phyloP scores from a whole-genome alignment of 2,888 invertebrate species.

The Ennomos erosarius region DNA sequence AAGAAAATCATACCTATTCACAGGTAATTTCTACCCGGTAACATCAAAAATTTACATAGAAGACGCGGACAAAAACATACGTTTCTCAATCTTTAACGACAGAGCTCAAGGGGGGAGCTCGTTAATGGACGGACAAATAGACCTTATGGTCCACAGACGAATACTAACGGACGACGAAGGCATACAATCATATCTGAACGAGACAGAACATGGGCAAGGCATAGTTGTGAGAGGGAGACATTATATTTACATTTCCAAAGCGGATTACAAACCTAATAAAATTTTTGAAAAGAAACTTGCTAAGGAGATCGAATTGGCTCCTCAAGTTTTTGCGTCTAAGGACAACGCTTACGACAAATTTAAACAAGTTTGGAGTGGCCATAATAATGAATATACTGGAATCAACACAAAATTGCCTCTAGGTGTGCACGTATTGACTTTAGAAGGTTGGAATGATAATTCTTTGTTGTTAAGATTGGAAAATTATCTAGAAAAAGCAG shows the following conservation, averaged over 20 bases:
- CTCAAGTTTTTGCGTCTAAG: slow-evolving; percentile 48
- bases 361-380: slow-evolving; percentile 23
- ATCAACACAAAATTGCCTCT: slow-evolving; percentile 85
- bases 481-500: slow-evolving; percentile 89
- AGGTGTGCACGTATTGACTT: slow-evolving; percentile 90
- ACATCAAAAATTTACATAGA: slow-evolving; percentile 91
- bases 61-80: slow-evolving; percentile 74
- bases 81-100: slow-evolving; percentile 89
- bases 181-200: slow-evolving; percentile 48
- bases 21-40: slow-evolving; percentile 95
- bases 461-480: slow-evolving; percentile 90
- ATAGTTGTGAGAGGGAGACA: slow-evolving; percentile 61
- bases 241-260: slow-evolving; percentile 61
- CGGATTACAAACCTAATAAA: slow-evolving; percentile 55
- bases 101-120: slow-evolving; percentile 93
- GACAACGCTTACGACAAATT: slow-evolving; percentile 30
- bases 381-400: slow-evolving; percentile 68
- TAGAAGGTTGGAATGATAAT: slow-evolving; percentile 89
- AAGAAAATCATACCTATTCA: slow-evolving; percentile 1
- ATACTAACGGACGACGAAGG: slow-evolving; percentile 91
- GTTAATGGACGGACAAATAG: slow-evolving; percentile 89
- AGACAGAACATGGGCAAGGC: slow-evolving; percentile 50
- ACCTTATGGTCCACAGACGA: slow-evolving; percentile 93
- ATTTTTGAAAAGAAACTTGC: slow-evolving; percentile 71
- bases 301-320: slow-evolving; percentile 60